A percentile compares a stretch with the other conserved stretches of the same genome.
Evolutionary conservation across 2,797 vertebrate species (phyloP).

Genomic region (Eupleurogrammus muticus): DNA sequence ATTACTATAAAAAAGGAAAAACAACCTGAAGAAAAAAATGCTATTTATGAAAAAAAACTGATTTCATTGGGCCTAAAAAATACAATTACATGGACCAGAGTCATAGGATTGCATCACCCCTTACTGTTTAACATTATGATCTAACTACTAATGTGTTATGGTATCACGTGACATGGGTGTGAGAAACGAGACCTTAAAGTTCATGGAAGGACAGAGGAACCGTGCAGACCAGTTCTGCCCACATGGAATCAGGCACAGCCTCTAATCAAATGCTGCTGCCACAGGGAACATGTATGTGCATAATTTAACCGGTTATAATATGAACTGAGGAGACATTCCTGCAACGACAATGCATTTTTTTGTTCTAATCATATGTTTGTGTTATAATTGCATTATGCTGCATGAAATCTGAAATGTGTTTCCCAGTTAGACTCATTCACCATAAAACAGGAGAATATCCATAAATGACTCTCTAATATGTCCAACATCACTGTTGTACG

Average conservation of each 20-base stretch:
- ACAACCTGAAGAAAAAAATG: no score
- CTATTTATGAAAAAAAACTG: no score
- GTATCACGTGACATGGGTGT: neutral
- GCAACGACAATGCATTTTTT: no score
- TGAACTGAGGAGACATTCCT: no score
- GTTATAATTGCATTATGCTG: no score
- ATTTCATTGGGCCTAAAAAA: no score
- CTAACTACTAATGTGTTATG: neutral
- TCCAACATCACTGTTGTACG: neutral
- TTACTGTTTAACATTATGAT: neutral
- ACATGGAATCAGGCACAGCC: neutral
- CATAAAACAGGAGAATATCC: no score
- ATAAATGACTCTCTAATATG: slow-evolving; percentile 11
- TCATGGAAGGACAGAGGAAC: neutral
- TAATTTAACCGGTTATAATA: neutral
- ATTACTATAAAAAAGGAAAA: no score
- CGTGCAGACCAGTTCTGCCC: slow-evolving; percentile 2
- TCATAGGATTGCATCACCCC: neutral
- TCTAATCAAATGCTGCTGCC: neutral
- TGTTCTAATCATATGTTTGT: no score
- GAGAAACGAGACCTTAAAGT: neutral
- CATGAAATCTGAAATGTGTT: no score
- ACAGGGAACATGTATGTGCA: neutral
- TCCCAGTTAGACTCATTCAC: no score
- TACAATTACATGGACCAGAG: no score